These are phyloP conservation scores for Neofelis nebulosa DNA, from an alignment of 2,113 vertebrate species.

Conservation along the genomic window DNA sequence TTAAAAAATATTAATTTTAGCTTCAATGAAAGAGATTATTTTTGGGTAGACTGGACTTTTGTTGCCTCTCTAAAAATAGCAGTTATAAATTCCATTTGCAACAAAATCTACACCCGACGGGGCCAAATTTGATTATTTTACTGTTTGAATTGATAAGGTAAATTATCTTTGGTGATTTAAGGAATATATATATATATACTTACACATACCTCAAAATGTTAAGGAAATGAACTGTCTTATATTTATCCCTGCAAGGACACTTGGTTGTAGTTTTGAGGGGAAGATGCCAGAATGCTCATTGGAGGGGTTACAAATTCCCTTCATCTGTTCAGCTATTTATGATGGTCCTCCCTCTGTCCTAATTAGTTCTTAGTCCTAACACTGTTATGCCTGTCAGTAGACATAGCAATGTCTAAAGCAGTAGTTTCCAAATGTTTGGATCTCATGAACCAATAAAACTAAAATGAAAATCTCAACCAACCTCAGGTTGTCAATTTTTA, in stretches of 20 bases:
- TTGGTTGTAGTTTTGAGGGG: not conserved
- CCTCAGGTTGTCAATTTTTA: not conserved
- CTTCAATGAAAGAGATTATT: not conserved
- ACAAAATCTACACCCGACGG: not conserved
- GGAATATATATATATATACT: not conserved
- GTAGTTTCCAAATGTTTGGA: not conserved
- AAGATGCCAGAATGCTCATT: not conserved
- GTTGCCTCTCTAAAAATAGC: not conserved
- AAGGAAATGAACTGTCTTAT: not conserved
- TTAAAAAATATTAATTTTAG: not conserved
- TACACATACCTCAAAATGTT: not conserved
- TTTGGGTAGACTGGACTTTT: not conserved
- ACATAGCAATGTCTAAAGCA: not conserved
- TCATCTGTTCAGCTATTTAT: not conserved
- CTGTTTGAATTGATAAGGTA: not conserved
- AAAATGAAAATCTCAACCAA: conserved; percentile 2
- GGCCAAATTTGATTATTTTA: not conserved
- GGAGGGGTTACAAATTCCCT: not conserved
- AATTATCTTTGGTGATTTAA: not conserved
- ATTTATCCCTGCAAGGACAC: not conserved
- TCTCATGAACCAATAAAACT: conserved; percentile 1
- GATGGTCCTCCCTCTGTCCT: not conserved
- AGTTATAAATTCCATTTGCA: not conserved
- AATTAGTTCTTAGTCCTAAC: not conserved
- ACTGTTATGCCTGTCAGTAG: not conserved